A percentile compares a stretch with the other conserved stretches of the same genome.
These are phyloP conservation scores for Solea solea DNA, from an alignment of 2,113 vertebrate species.

Conservation along the genomic window DNA sequence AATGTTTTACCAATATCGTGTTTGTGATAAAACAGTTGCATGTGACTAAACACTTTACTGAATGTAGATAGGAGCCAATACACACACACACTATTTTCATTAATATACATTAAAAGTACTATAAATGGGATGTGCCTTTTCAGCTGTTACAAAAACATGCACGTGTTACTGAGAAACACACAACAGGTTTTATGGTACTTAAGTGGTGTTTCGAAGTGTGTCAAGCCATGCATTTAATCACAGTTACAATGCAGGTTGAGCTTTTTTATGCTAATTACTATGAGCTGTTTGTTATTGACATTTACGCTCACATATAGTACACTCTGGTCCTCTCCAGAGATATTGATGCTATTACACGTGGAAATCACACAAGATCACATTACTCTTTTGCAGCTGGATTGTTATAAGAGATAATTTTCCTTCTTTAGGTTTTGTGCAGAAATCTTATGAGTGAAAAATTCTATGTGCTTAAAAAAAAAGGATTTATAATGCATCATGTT, in stretches of 20 bases:
- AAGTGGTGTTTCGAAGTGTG: not conserved
- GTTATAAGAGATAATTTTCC: conserved; percentile 25
- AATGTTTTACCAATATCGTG: too few species aligned
- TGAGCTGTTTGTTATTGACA: conserved; percentile 45
- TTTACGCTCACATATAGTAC: conserved; percentile 43
- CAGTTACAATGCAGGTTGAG: not conserved
- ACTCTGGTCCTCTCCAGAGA: conserved; percentile 30
- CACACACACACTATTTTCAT: not conserved
- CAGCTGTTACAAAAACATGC: too few species aligned
- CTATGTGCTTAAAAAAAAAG: too few species aligned
- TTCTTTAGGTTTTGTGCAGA: too few species aligned
- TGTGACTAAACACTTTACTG: conserved; percentile 65
- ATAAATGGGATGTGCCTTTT: not conserved
- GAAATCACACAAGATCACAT: conserved; percentile 11
- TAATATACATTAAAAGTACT: conserved; percentile 1
- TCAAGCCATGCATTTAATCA: not conserved
- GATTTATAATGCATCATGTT: too few species aligned
- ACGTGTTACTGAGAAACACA: not conserved
- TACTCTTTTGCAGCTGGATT: conserved; percentile 45
- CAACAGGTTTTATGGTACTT: not conserved
- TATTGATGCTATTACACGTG: conserved; percentile 20
- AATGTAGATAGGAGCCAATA: conserved; percentile 18
- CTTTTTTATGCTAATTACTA: conserved; percentile 8
- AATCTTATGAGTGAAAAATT: too few species aligned
- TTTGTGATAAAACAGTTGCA: conserved; percentile 7